Base-by-base conservation (phyloP, 2,797 vertebrate genomes). In the Takifugu ocellatus region DNA sequence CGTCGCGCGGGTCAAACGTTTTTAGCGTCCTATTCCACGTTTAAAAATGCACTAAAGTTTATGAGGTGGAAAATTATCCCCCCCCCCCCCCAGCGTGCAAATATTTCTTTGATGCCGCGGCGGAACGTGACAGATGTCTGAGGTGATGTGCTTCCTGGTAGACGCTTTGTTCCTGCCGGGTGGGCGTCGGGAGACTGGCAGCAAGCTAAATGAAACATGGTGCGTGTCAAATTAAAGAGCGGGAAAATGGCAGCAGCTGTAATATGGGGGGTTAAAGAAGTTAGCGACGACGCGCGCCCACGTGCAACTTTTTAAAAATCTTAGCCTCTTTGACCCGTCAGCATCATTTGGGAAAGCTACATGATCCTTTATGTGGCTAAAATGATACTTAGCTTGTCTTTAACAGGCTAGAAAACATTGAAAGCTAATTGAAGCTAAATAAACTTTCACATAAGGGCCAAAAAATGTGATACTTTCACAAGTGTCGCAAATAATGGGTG, bases 131-230 rank as follows among this genome's bases (percentile, higher is more conserved):
- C 63, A 61, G 72, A 68, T 66, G 70, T 65, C 59, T 72, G 51
- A 67, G 52, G 46, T 70, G 63, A 72, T 31, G 16, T 51, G 49
- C 51, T 81, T 81, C 59, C 67, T 64, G 66, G 57, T 57, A 71
- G 60, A 58, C 52, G 55, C 58, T 72, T 70, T 64, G 26, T 73
- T 59, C 63, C 39, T 49, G 52, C 62, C 39, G 33, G 8, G 53
- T 61, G 46, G 60, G 25, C 54, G 64, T 72, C 62, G 60, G 48
- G 46, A 79, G 75, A 79, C 75, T 83, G 75, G 62, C 70, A 70
- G 51, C 24, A 45, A 59, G 58, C 24, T 25, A 49, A 17, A 57
- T 60, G 6, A 27, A 68, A 54, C 52, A 56, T 58, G 50, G 53
- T 49, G 57, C 51, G 42, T 51, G 21, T 42, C 42, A 56, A 27